Evolutionary conservation across 2,888 invertebrate species (phyloP).

Genomic region (Cheilosia pagana): DNA sequence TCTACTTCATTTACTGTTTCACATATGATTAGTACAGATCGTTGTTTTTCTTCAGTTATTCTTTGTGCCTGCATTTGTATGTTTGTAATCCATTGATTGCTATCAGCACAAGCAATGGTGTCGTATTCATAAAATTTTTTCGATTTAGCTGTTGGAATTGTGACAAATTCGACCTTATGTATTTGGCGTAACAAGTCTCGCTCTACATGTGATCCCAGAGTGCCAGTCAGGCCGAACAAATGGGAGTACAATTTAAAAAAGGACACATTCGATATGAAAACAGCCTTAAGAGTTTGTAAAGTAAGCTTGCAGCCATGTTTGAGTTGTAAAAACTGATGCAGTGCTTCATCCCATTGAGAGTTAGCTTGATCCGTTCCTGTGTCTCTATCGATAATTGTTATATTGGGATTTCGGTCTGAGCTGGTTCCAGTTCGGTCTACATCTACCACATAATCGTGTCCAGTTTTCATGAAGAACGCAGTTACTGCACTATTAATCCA

Average conservation of each 20-base stretch:
- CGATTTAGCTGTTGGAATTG: slow-evolving; percentile 5
- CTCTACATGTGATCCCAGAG: slow-evolving; percentile 1
- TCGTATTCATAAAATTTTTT: not conserved
- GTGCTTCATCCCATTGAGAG: slow-evolving; percentile 81
- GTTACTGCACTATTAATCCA: slow-evolving; percentile 78
- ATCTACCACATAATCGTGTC: slow-evolving; percentile 78
- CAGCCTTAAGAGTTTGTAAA: slow-evolving; percentile 79
- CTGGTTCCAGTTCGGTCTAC: slow-evolving; percentile 44
- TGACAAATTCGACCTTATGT: not conserved
- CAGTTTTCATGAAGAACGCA: slow-evolving; percentile 77
- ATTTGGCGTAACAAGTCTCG: slow-evolving; percentile 4
- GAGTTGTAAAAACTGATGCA: slow-evolving; percentile 82
- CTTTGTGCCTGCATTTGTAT: not conserved
- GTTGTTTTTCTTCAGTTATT: not conserved
- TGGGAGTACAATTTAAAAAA: slow-evolving; percentile 73
- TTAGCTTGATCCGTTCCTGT: slow-evolving; percentile 81
- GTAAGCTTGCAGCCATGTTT: slow-evolving; percentile 79
- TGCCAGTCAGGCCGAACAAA: slow-evolving; percentile 7
- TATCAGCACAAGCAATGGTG: not conserved
- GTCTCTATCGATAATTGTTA: slow-evolving; percentile 78
- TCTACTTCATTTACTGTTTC: slow-evolving; percentile 2
- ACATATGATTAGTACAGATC: slow-evolving; percentile 10
- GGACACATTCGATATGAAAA: slow-evolving; percentile 81
- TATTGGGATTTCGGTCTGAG: slow-evolving; percentile 40
- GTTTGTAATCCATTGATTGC: not conserved